These are phyloP conservation scores for Dyspetes luteomarginatus DNA, from an alignment of 2,888 invertebrate genomes.

Conservation along the genomic window DNA sequence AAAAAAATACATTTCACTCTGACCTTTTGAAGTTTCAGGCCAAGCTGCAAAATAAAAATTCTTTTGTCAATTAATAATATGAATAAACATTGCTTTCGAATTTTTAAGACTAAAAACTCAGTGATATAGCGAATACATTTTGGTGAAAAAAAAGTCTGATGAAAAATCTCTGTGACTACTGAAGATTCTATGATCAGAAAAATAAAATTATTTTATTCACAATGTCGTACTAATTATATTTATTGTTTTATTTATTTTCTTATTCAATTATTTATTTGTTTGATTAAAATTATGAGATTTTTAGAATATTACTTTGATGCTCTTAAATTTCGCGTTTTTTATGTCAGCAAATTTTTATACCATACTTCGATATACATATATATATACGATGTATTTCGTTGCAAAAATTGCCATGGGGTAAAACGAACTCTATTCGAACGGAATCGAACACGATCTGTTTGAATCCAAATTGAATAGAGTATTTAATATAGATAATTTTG, in stretches of 20 bases:
- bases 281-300: no score
- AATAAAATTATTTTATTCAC: no score
- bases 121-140: no score
- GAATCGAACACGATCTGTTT: no score
- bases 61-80: not conserved
- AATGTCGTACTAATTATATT: no score
- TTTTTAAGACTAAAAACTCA: no score
- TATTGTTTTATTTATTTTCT: no score
- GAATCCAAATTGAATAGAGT: slow-evolving; percentile 23
- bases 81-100: not conserved
- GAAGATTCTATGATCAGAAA: no score
- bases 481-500: not conserved
- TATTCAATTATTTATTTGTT: no score
- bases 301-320: no score
- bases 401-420: not conserved
- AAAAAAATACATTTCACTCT: slow-evolving; percentile 7
- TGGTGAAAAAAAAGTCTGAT: no score
- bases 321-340: not conserved
- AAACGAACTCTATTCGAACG: slow-evolving; percentile 13
- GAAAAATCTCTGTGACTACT: no score
- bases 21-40: not conserved
- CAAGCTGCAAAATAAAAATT: slow-evolving; percentile 10
- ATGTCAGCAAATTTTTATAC: not conserved
- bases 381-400: not conserved
- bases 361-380: not conserved